These are phyloP conservation scores for Agrochola lychnidis DNA, from an alignment of 2,888 invertebrate genomes.

Conservation along the genomic window DNA sequence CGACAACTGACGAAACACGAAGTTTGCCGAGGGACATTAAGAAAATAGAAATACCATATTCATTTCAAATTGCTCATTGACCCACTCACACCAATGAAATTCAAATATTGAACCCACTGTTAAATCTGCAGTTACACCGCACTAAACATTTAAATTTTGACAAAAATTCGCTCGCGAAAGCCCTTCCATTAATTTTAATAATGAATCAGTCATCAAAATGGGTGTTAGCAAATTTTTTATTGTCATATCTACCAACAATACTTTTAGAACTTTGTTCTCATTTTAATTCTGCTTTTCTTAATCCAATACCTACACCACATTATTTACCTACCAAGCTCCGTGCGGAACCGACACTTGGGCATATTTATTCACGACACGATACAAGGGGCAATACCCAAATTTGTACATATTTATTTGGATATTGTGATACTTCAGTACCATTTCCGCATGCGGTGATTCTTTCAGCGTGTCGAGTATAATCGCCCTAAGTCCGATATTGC, in stretches of 20 bases:
- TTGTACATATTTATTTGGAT: slow-evolving; percentile 1
- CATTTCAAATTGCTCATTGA: slow-evolving; percentile 8
- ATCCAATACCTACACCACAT: slow-evolving; percentile 11
- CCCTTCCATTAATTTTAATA: slow-evolving; percentile 20
- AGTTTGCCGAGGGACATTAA: too few species aligned
- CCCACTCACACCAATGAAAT: slow-evolving; percentile 27
- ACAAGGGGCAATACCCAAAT: neutral
- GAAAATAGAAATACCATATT: neutral
- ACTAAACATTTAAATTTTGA: slow-evolving; percentile 41
- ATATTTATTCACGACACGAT: slow-evolving; percentile 17
- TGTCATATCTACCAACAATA: slow-evolving; percentile 56
- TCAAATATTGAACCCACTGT: slow-evolving; percentile 41
- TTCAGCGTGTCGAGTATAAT: slow-evolving; percentile 15
- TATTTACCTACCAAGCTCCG: slow-evolving; percentile 18
- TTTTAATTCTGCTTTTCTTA: slow-evolving; percentile 26
- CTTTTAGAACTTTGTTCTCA: slow-evolving; percentile 59
- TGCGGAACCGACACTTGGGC: slow-evolving; percentile 33
- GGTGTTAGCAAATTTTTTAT: slow-evolving; percentile 54
- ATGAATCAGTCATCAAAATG: slow-evolving; percentile 44
- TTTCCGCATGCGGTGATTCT: neutral
- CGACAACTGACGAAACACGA: too few species aligned
- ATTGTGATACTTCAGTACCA: neutral
- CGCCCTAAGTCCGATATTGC: slow-evolving; percentile 36
- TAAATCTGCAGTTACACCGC: slow-evolving; percentile 49
- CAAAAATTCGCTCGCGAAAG: slow-evolving; percentile 42